Base-by-base conservation (phyloP, 2,888 invertebrate species). In the Trachelus iudaicus region DNA sequence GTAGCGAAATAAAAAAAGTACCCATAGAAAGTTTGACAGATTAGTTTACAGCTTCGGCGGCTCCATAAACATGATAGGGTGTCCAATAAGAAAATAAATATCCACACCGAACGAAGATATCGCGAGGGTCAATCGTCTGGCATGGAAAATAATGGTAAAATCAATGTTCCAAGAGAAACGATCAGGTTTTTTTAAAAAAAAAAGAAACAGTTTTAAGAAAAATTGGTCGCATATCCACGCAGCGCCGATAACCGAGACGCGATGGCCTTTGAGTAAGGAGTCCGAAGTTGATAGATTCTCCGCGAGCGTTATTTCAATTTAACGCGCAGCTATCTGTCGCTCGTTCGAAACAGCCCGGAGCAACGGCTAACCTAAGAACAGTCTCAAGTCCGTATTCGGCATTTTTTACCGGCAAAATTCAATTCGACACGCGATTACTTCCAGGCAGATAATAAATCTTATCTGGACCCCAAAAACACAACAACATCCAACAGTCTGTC, bases 231-330 rank as follows among this genome's bases (percentile, higher is more conserved):
- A 56, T 23, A 15, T 9, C 56, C 23, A 15, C 56, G 23, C 56
- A 56, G 6, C 9, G 2, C 56, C 23, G 56, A 56, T 56, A 56
- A 56, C 56, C 23, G 23, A 2, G 2, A 23, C 56, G 23, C 34
- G 71, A 71, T 71, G 34, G 71, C 71, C 71, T 71, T 23, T 34
- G 71, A 71, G 71, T 71, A 71, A 71, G 15, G 56, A 71, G 71
- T 31, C 71, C 23, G 31, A 31, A 31, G 23, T 23, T 23, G 56
- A 56, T 34, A 75, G 83, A 84, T 84, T 81, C 80, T 74, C 69
- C 75, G 37, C 75, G 74, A 80, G 79, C 77, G 80, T 83, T 82
- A 80, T 84, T 83, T 85, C 81, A 85, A 85, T 85, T 86, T 83
- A 56, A 76, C 31, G 15, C 12, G 31, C 11, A 30, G 34, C 71